These are phyloP conservation scores for Prunella himalayana DNA, from an alignment of 2,113 vertebrate species.

Conservation along the genomic window DNA sequence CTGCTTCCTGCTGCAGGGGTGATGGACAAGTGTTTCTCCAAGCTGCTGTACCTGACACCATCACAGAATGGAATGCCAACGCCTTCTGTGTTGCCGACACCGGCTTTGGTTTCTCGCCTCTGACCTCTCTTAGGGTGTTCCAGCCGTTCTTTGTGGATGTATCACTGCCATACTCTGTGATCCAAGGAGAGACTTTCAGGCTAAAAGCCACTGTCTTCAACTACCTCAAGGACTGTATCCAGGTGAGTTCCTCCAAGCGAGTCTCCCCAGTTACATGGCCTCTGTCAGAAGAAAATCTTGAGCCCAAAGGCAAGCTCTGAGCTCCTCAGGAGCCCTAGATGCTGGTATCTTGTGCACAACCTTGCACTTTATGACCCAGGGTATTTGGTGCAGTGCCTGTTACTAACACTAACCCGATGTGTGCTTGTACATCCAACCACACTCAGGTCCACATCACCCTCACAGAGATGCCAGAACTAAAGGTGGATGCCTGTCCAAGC, in stretches of 20 bases:
- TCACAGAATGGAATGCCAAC: constrained; percentile 84
- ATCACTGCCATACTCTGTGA: constrained; percentile 81
- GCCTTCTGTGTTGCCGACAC: constrained; percentile 77
- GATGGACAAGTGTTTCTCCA: constrained; percentile 18
- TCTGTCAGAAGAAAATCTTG: neutral
- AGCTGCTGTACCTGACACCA: constrained; percentile 80
- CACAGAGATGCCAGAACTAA: neutral
- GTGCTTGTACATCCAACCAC: neutral
- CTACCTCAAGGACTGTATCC: constrained; percentile 72
- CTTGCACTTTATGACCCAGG: fast-evolving
- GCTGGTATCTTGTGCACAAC: neutral
- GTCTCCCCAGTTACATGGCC: fast-evolving
- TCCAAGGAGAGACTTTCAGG: constrained; percentile 79
- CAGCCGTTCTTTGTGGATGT: constrained; percentile 86
- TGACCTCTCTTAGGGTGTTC: constrained; percentile 71
- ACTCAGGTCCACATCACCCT: neutral
- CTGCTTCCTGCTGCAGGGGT: constrained; percentile 13
- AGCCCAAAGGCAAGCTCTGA: neutral
- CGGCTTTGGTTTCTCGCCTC: constrained; percentile 81
- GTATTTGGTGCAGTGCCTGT: neutral
- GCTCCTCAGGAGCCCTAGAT: neutral
- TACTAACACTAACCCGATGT: neutral
- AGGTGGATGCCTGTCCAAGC: constrained; percentile 26
- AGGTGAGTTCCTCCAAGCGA: constrained; percentile 51
- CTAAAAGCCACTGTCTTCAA: constrained; percentile 84